Evolutionary conservation across 2,888 invertebrate species (phyloP).

Genomic region (Epirrhoe alternata): DNA sequence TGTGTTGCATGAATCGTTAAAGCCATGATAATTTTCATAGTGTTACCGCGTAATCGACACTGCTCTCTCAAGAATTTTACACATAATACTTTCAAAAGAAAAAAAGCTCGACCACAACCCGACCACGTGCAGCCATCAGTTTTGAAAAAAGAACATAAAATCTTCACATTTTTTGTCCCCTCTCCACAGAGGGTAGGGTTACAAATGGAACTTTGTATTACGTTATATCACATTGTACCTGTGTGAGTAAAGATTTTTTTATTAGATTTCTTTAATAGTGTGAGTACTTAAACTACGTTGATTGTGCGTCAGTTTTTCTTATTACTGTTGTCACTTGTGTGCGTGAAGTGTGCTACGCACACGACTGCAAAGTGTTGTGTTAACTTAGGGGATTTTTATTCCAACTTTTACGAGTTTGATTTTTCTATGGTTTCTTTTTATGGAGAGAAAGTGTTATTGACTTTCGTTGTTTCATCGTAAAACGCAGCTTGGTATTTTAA

Average conservation of each 20-base stretch:
- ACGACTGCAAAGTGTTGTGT: constrained; percentile 57
- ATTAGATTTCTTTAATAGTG: neutral
- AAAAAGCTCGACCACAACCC: constrained; percentile 76
- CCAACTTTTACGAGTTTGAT: constrained; percentile 41
- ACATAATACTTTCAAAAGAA: constrained; percentile 78
- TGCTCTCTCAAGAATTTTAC: constrained; percentile 70
- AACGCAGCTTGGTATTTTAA: constrained; percentile 3
- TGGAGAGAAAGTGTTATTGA: constrained; percentile 22
- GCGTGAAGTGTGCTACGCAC: constrained; percentile 62
- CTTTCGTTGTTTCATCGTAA: neutral
- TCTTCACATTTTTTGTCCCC: constrained; percentile 71
- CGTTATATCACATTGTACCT: constrained; percentile 53
- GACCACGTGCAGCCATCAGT: constrained; percentile 79
- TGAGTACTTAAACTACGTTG: neutral
- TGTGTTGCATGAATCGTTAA: neutral
- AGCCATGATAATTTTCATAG: constrained; percentile 4
- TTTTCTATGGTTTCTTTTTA: constrained; percentile 38
- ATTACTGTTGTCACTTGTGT: constrained; percentile 45
- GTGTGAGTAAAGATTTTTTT: constrained; percentile 30
- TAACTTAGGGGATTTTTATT: constrained; percentile 47
- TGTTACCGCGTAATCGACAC: constrained; percentile 63
- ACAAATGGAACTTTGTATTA: constrained; percentile 77
- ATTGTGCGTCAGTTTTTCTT: neutral
- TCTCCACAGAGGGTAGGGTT: constrained; percentile 77
- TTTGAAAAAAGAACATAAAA: constrained; percentile 71